Evolutionary conservation across 2,888 invertebrate genomes (phyloP).

Genomic region (Papilio gigon): DNA sequence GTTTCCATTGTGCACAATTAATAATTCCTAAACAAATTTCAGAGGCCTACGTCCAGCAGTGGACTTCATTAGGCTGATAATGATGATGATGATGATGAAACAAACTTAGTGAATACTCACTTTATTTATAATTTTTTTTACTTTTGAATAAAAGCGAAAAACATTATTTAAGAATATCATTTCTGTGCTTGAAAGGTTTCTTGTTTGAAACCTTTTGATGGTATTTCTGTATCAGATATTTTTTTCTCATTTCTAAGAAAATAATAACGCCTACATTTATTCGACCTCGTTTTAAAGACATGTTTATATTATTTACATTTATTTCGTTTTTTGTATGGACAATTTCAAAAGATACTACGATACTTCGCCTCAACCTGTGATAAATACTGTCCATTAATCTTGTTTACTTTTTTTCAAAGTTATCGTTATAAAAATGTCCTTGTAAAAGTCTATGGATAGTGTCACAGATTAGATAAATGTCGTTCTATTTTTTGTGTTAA

Average conservation of each 20-base stretch:
- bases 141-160: too few relatives aligned
- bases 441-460: not conserved
- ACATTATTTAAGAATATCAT: too few relatives aligned
- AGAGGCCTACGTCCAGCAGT: too few relatives aligned
- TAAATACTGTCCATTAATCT: not conserved
- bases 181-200: not conserved
- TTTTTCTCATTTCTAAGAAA: constrained; percentile 9
- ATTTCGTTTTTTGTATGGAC: not conserved
- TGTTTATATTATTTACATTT: constrained; percentile 1
- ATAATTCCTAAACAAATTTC: too few relatives aligned
- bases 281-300: constrained; percentile 18
- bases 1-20: too few relatives aligned
- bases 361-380: not conserved
- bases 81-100: too few relatives aligned
- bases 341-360: not conserved
- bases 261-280: constrained; percentile 18
- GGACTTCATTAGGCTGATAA: too few relatives aligned
- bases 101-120: too few relatives aligned
- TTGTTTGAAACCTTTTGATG: not conserved
- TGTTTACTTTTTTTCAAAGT: not conserved
- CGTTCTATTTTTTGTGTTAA: not conserved
- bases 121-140: too few relatives aligned
- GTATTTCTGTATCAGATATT: not conserved
- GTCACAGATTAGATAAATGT: not conserved
- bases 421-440: not conserved